Base-by-base conservation (phyloP, 2,113 vertebrate species). In the Coryphaenoides rupestris region DNA sequence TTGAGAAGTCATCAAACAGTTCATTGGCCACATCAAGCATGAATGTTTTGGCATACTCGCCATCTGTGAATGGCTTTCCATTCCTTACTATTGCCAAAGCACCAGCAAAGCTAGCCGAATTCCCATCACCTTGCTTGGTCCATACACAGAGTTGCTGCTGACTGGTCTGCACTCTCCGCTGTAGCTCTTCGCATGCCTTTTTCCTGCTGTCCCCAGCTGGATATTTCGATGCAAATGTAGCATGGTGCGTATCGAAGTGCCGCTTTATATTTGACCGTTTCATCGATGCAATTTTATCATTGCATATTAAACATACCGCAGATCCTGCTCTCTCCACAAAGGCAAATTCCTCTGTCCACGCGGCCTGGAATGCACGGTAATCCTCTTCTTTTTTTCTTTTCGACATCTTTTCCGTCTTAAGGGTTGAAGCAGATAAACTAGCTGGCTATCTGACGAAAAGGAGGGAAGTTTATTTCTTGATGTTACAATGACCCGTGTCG, bases 1-100 rank as follows among this genome's bases (percentile, higher is more conserved):
- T 46, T 26, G 68, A 5, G 40, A 78, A 22, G 46, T 79, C 74
- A 7, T 82, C 66, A 74, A 84, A 81, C 55, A 68, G 65, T 79
- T 84, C 46, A 28, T 76, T 76, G 21, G 77, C 81, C 4, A 80
- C 73, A 75, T 70, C 61, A 16, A 73, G 63, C 73, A 78, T 82
- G 15, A 54, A 74, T 4, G 19, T 71, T 57, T 80, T 76, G 21
- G 67, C 58, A 58, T 65, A 68, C 65, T 74, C 68, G 0, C 70
- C 70, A 65, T 74, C 77, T 66, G 75, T 78, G 55, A 78, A 74
- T 74, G 70, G 68, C 17, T 81, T 81, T 68, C 70, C 64, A 19
- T 66, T 78, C 58, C 61, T 75, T 50, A 80, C 72, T 55, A 73
- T 80, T 66, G 59, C 72, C 55, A 75, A 63, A 69, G 26, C 26